Conservation (phyloP, 2,797 vertebrate species). For the Lutra lutra region DNA sequence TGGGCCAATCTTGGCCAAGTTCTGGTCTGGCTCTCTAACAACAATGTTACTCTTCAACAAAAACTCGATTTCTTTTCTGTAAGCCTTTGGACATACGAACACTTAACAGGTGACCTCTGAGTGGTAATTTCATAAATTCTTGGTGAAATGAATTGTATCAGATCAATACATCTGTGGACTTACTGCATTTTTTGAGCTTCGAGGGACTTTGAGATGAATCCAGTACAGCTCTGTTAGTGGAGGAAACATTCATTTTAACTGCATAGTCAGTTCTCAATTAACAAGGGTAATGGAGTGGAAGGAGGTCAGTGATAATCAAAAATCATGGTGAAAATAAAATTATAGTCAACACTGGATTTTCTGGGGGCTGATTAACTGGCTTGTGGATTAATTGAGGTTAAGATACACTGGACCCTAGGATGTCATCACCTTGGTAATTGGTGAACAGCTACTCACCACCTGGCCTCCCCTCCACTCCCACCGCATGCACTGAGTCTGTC, state of each 20-base stretch:
- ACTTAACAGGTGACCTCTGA: constrained; percentile 31
- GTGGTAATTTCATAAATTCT: constrained; percentile 68
- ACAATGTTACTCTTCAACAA: neutral
- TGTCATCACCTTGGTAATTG: constrained; percentile 12
- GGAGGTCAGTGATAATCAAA: constrained; percentile 75
- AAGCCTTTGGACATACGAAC: neutral
- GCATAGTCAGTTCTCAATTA: constrained; percentile 78
- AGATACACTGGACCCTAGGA: neutral
- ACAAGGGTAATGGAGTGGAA: constrained; percentile 77
- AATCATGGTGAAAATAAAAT: constrained; percentile 67
- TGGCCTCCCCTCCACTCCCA: neutral
- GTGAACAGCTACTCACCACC: neutral
- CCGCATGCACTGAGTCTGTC: neutral
- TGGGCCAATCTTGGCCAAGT: neutral
- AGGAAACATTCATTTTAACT: constrained; percentile 70
- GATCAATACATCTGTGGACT: constrained; percentile 29
- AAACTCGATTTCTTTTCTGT: neutral
- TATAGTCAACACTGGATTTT: constrained; percentile 57
- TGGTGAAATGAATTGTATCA: constrained; percentile 70
- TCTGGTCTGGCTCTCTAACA: neutral
- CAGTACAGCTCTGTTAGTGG: constrained; percentile 60
- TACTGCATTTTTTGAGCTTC: constrained; percentile 48
- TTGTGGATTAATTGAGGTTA: constrained; percentile 52
- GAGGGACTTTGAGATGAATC: constrained; percentile 57
- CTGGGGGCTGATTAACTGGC: constrained; percentile 45